Base-by-base conservation (phyloP, 2,797 vertebrate genomes). In the Periophthalmus magnuspinnatus region DNA sequence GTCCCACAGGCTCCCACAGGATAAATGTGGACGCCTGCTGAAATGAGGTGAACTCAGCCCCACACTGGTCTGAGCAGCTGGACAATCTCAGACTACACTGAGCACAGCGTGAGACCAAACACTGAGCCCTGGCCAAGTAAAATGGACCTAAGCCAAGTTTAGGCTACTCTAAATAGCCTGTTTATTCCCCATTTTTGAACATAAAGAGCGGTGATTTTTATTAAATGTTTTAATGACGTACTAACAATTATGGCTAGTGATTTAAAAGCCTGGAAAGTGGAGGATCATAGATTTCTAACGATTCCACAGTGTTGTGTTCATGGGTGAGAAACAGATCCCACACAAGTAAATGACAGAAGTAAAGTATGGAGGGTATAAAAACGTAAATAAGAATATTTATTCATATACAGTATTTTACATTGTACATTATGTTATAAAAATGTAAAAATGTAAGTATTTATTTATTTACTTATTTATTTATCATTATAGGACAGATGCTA, bases 61-160 rank as follows among this genome's bases (percentile, higher is more conserved):
- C 75, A 52, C 66, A 64, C 54, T 62, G 64, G 76, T 24, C 76
- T 63, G 71, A 82, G 74, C 86, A 89, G 83, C 84, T 86, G 83
- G 68, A 88, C 62, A 76, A 77, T 69, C 74, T 38, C 34, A 65
- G 58, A 78, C n/a, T 72, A 14, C 56, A 67, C 68, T 69, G 68
- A 6, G 47, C 66, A 9, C 82, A 82, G 77, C 78, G 69, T 83
- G 82, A 63, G 61, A 64, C 41, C 16, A 64, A 17, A 64, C 41
- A 64, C 14, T 19, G 72, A 72, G 67, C 34, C 33, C 21, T 69
- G 22, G 79, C 11, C 74, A 34, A 66, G 47, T 17, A 16, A 52
- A 9, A 36, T 36, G 48, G 32, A 54, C 28, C n/a, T 47, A 11
- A 41, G 36, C 34, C 59, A 62, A 45, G 21, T 38, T 13, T 54